Conservation (phyloP, 1,140 invertebrate species). For the Drosophila lacertosa region DNA sequence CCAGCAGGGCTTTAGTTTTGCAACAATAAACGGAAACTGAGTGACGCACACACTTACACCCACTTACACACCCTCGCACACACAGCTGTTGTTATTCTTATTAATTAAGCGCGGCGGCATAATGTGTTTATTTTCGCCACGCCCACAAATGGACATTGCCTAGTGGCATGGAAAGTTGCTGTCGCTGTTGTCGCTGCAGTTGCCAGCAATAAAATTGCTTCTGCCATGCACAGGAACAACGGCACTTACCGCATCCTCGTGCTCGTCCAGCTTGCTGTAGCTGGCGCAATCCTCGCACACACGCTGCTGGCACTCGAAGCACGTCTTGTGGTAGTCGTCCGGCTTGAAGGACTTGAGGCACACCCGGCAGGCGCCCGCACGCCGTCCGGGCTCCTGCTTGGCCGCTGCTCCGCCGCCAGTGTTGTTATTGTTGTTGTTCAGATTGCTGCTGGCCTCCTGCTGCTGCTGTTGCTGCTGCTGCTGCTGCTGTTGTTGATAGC, state of each 20-base stretch:
- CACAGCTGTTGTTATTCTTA: conserved; percentile 43
- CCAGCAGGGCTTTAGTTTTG: conserved; percentile 25
- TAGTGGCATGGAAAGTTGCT: conserved; percentile 63
- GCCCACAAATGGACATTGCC: conserved; percentile 51
- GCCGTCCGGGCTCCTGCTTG: conserved; percentile 88
- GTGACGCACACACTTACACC: background rate
- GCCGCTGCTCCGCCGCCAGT: conserved; percentile 84
- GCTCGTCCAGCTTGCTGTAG: conserved; percentile 92
- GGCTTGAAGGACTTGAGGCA: conserved; percentile 94
- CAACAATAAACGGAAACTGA: conserved; percentile 11
- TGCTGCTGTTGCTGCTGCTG: conserved; percentile 46
- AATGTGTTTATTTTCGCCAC: conserved; percentile 57
- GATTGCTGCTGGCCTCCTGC: conserved; percentile 75
- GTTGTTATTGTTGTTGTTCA: conserved; percentile 78
- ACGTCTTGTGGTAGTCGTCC: conserved; percentile 92
- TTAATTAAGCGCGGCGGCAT: conserved; percentile 69
- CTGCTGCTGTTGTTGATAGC: conserved; percentile 81
- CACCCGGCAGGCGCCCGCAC: conserved; percentile 91
- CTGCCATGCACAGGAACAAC: background rate
- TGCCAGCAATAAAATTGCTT: background rate
- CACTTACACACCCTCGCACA: background rate
- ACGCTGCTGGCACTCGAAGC: conserved; percentile 93
- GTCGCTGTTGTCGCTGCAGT: conserved; percentile 16
- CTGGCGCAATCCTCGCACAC: conserved; percentile 96
- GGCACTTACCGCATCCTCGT: conserved; percentile 89